Evolutionary conservation across 2,797 vertebrate genomes (phyloP), one percentile per base, ranked within the genome.

Genomic region (Falco biarmicus): DNA sequence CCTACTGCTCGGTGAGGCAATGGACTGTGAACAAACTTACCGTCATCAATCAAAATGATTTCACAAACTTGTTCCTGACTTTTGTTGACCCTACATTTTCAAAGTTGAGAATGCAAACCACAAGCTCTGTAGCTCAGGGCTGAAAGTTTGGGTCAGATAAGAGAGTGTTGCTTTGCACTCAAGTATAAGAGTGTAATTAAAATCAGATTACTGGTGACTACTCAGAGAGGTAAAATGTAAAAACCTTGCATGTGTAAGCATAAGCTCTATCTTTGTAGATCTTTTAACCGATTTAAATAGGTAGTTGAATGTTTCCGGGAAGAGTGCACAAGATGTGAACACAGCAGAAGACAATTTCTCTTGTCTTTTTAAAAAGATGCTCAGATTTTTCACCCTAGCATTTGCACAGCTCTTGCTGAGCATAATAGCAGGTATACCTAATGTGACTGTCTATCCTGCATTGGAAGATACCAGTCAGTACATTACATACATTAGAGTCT

Each of bases 61-160:
- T 90, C 94, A 87, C 81, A 84, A 80, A 32, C 57, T 89, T 89
- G 47, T 84, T 94, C 80, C 77, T 83, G 41, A 51, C 75, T 87
- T 84, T 56, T 70, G 41, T 77, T 90, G 74, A 90, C 75, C 78
- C 26, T 70, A 0, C 4, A 1, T 68, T 82, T 89, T 89, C 70
- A 80, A 84, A 91, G 19, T 5, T 73, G 56, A 93, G 48, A 92
- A 82, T 11, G 11, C 6, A 64, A 87, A 95, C 64, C 0, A 6
- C 24, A 61, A 54, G 56, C 61, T 82, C 37, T 56, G 54, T 76
- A 50, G n/a, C 50, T 79, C 37, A 76, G 66, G 21, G 37, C 29
- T 51, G 56, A 37, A 92, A 80, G 48, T 74, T 74, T 68, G 26
- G 22, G 39, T 63, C 56, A 29, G 59, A 14, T 60, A 81, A 88